phyloP scores from a whole-genome alignment of 2,113 vertebrate genomes.

The Heterotilapia buettikoferi region DNA sequence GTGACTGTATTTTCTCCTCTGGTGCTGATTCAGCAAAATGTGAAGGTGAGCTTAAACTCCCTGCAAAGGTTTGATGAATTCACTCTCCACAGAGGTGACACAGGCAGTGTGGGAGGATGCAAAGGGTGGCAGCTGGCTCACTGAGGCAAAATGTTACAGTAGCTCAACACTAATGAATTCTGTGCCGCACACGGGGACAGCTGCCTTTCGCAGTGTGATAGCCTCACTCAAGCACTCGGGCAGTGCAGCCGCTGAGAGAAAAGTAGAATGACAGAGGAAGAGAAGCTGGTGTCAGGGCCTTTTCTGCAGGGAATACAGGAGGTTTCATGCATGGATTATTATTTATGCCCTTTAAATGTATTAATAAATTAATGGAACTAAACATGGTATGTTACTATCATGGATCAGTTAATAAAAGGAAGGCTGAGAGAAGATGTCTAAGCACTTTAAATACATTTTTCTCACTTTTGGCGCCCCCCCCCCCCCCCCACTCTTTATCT shows the following conservation, averaged over 20 bases:
- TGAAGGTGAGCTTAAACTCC: slow-evolving; percentile 25
- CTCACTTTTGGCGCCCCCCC: not conserved
- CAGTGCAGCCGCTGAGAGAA: not conserved
- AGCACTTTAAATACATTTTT: not conserved
- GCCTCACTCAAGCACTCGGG: not conserved
- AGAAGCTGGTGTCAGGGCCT: not conserved
- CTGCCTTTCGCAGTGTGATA: not conserved
- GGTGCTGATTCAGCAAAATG: slow-evolving; percentile 32
- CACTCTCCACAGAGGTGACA: not conserved
- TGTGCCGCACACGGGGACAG: not conserved
- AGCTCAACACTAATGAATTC: not conserved
- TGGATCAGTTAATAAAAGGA: not conserved
- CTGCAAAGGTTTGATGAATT: slow-evolving; percentile 23
- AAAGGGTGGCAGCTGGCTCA: not conserved
- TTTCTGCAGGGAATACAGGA: not conserved
- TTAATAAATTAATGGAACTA: not conserved
- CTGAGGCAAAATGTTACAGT: not conserved
- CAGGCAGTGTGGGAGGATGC: not conserved
- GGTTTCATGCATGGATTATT: not conserved
- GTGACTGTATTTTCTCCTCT: not conserved
- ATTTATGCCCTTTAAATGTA: not conserved
- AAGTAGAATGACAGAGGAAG: not conserved
- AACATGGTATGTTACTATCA: not conserved
- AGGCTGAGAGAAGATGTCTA: not conserved
- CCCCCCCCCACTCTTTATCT: no score